Conservation (phyloP, 1,140 invertebrate species). For the Drosophila sp. region DNA sequence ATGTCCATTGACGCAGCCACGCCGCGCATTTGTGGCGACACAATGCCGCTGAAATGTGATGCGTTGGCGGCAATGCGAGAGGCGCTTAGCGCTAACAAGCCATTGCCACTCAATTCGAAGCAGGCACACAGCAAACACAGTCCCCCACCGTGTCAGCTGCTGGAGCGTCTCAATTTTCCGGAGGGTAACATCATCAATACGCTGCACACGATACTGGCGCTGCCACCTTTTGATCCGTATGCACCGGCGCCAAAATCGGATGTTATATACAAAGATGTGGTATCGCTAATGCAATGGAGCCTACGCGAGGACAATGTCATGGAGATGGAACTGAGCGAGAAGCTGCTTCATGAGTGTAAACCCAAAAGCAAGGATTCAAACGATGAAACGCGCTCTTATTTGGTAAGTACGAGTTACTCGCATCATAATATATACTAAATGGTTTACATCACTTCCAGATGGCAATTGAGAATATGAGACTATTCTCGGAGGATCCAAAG, state of each 20-base stretch:
- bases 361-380: conserved; percentile 58
- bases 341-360: conserved; percentile 66
- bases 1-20: conserved; percentile 65
- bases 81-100: conserved; percentile 41
- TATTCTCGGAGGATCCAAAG: conserved; percentile 74
- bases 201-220: conserved; percentile 73
- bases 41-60: conserved; percentile 57
- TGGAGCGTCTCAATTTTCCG: conserved; percentile 70
- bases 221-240: conserved; percentile 79
- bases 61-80: conserved; percentile 49
- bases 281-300: conserved; percentile 77
- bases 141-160: conserved; percentile 61
- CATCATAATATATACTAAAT: no score
- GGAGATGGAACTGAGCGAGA: conserved; percentile 73
- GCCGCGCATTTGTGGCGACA: conserved; percentile 53
- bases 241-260: conserved; percentile 71
- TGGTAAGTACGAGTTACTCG: conserved; percentile 39
- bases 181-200: conserved; percentile 75
- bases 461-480: conserved; percentile 75
- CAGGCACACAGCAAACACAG: conserved; percentile 15
- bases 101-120: conserved; percentile 35
- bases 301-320: conserved; percentile 78
- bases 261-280: conserved; percentile 70
- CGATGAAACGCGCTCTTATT: conserved; percentile 71
- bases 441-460: conserved; percentile 38